Conservation (phyloP, 1,140 invertebrate genomes). For the Streblospio benedicti region DNA sequence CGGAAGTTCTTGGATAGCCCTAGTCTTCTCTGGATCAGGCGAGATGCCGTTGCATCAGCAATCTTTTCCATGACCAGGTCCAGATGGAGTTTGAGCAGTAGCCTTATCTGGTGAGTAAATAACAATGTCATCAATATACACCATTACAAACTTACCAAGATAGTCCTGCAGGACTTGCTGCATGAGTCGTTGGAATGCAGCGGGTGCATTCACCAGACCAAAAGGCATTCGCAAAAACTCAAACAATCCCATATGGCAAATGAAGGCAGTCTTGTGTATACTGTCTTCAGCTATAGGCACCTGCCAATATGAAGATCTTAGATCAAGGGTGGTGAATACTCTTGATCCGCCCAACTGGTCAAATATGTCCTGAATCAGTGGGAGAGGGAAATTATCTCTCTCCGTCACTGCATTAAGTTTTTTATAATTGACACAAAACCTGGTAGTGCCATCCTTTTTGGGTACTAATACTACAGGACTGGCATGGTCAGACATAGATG, state of each 20-base stretch:
- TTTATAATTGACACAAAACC: conserved; percentile 30
- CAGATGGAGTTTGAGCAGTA: too few relatives aligned
- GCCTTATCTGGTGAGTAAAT: too few relatives aligned
- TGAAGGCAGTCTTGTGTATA: conserved; percentile 37
- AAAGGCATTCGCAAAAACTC: conserved; percentile 28
- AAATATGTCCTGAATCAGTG: conserved; percentile 31
- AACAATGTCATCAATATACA: too few relatives aligned
- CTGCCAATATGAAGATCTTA: conserved; percentile 40
- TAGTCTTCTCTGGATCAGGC: too few relatives aligned
- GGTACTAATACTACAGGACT: conserved; percentile 30
- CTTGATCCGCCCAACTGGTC: conserved; percentile 16
- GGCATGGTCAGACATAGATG: conserved; percentile 18
- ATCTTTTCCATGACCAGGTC: too few relatives aligned
- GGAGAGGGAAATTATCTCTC: conserved; percentile 23
- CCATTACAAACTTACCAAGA: conserved; percentile 17
- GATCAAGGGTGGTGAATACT: conserved; percentile 23
- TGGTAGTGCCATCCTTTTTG: conserved; percentile 24
- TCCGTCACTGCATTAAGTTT: conserved; percentile 27
- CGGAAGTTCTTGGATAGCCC: too few relatives aligned
- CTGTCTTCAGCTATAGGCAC: conserved; percentile 34
- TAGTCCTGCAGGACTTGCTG: conserved; percentile 20
- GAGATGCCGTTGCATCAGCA: too few relatives aligned
- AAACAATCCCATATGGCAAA: conserved; percentile 18
- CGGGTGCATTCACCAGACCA: conserved; percentile 26
- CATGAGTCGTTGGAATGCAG: conserved; percentile 31